These are phyloP conservation scores for Rotaria sp. DNA, from an alignment of 2,888 invertebrate genomes.

Conservation along the genomic window DNA sequence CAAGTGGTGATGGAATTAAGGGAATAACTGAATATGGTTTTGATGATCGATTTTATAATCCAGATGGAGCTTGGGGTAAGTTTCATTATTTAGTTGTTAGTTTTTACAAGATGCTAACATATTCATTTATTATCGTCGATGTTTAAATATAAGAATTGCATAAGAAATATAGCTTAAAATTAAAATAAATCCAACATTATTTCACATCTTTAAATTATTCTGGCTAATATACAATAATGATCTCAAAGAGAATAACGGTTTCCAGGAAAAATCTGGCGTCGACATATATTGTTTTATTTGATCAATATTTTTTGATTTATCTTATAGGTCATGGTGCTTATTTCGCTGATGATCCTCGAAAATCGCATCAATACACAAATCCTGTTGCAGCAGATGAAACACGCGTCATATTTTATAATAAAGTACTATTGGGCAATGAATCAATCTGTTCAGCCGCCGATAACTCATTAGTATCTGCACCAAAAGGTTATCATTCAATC, in stretches of 20 bases:
- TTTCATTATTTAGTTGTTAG: background rate
- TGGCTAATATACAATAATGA: too few relatives aligned
- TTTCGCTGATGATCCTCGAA: conserved; percentile 9
- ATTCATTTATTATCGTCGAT: too few relatives aligned
- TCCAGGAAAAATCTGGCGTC: too few relatives aligned
- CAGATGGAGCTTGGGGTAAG: background rate
- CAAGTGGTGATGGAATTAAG: background rate
- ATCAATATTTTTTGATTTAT: too few relatives aligned
- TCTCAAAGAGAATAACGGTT: too few relatives aligned
- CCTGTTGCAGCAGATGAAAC: background rate
- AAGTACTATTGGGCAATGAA: background rate
- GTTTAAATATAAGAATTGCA: too few relatives aligned
- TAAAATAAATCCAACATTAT: too few relatives aligned
- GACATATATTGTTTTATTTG: too few relatives aligned
- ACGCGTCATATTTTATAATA: background rate
- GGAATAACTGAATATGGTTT: background rate
- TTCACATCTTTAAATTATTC: too few relatives aligned
- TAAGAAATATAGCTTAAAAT: too few relatives aligned
- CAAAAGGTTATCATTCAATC: background rate
- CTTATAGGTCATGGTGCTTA: background rate
- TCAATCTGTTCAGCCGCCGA: background rate
- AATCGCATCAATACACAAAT: background rate
- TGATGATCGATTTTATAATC: background rate
- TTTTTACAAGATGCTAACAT: too few relatives aligned
- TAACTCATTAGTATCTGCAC: background rate